Evolutionary conservation across 2,888 invertebrate species (phyloP), one percentile per base, ranked within the genome.

Genomic region (Gisinianus flammeolus): DNA sequence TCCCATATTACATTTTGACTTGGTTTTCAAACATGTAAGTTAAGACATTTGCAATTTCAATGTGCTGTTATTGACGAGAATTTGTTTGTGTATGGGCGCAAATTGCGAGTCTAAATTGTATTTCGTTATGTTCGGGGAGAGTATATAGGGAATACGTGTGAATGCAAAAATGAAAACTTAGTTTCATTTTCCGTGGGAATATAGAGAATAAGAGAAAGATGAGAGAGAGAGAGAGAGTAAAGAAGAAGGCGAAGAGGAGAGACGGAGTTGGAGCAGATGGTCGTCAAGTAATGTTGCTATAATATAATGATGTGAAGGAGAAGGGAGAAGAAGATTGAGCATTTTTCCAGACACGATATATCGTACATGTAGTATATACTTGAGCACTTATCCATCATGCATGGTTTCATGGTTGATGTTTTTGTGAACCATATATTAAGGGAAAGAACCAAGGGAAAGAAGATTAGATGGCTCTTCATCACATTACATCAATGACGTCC

Each of bases 381-480:
- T 68, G 16, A 33, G 35, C 33, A 33, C 68, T 33, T 68, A 19
- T 68, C 30, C 24, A 31, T 33, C 22, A 35, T 22, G 30, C 35
- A 24, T 30, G 33, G 35, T n/a, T n/a, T n/a, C n/a, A n/a, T n/a
- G n/a, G n/a, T n/a, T n/a, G n/a, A n/a, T n/a, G n/a, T n/a, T n/a
- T n/a, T n/a, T n/a, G n/a, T n/a, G n/a, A n/a, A n/a, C n/a, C n/a
- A n/a, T n/a, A n/a, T n/a, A n/a, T n/a, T n/a, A 62, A 58, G 58
- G 73, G 62, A 30, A 58, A 56, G 10, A 16, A 22, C 16, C n/a
- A 69, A 2, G 35, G 67, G 28, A 12, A 12, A 28, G 62, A 74
- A 74, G 74, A 74, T 74, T 74, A 74, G 74, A 74, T 74, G 64
- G 35, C 26, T 33, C 52, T 66, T 74, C 66, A 74, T 74, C 74